These are phyloP conservation scores for Eristalis arbustorum DNA, from an alignment of 2,888 invertebrate species.

Conservation along the genomic window DNA sequence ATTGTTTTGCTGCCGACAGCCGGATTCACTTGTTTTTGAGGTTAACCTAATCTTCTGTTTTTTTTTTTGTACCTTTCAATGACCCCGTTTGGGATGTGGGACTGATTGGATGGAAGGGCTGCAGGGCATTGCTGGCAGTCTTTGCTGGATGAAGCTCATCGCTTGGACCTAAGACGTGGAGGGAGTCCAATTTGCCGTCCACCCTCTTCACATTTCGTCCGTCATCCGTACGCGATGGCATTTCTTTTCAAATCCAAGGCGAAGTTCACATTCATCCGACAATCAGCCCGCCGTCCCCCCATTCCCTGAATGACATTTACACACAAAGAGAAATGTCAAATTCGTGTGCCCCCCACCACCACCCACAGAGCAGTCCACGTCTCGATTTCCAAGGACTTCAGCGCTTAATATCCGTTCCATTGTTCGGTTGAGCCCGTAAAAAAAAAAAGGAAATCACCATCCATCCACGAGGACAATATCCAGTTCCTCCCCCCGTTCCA, in stretches of 20 bases:
- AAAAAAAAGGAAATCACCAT: conserved; percentile 25
- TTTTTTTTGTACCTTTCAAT: conserved; percentile 56
- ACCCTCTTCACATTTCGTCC: no score
- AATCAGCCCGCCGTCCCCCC: not conserved
- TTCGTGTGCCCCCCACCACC: not conserved
- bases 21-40: conserved; percentile 46
- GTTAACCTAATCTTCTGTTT: conserved; percentile 48
- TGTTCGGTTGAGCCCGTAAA: conserved; percentile 23
- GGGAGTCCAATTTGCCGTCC: no score
- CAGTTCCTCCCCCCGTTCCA: not conserved
- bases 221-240: no score
- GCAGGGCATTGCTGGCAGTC: no score
- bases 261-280: not conserved
- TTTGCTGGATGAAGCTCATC: no score
- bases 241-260: not conserved
- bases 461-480: conserved; percentile 13
- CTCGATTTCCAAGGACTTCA: conserved; percentile 13
- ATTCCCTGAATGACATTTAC: conserved; percentile 16
- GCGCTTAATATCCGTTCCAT: conserved; percentile 43
- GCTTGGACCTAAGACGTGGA: no score
- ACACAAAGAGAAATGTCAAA: conserved; percentile 23
- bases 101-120: no score
- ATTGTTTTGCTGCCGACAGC: conserved; percentile 23
- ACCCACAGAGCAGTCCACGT: not conserved
- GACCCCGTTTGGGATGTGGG: conserved; percentile 61